Evolutionary conservation across 2,797 vertebrate species (phyloP).

Genomic region (Pangasius larnaudii): DNA sequence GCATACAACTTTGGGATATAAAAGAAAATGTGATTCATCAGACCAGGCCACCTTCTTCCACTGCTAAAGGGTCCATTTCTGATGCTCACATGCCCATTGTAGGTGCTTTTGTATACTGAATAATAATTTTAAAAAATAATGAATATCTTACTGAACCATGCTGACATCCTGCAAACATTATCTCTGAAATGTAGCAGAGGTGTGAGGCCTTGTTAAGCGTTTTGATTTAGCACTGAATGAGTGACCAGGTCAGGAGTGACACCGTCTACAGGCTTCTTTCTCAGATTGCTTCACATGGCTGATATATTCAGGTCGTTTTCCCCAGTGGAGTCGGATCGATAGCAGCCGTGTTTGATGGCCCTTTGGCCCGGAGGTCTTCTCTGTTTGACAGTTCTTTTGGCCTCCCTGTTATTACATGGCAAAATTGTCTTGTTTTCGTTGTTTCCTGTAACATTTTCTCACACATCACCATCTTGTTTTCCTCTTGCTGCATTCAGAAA

Average conservation of each 20-base stretch:
- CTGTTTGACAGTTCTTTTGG: conserved; percentile 62
- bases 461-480: conserved; percentile 5
- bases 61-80: too few species aligned
- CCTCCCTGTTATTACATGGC: conserved; percentile 65
- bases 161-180: background rate
- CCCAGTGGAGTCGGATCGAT: conserved; percentile 67
- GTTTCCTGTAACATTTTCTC: conserved; percentile 55
- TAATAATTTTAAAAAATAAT: background rate
- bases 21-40: too few species aligned
- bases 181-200: background rate
- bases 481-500: conserved; percentile 12
- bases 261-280: conserved; percentile 62
- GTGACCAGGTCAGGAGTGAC: conserved; percentile 56
- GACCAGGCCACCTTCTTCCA: too few species aligned
- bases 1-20: too few species aligned
- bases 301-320: conserved; percentile 60
- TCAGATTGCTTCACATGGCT: conserved; percentile 63
- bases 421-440: conserved; percentile 66
- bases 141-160: background rate
- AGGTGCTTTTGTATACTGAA: background rate
- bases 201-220: conserved; percentile 30
- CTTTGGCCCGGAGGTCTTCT: conserved; percentile 38
- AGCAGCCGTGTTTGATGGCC: conserved; percentile 58
- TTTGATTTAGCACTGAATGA: conserved; percentile 35
- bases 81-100: too few species aligned